Base-by-base conservation (phyloP, 2,888 invertebrate genomes). In the Hymenopus coronatus region DNA sequence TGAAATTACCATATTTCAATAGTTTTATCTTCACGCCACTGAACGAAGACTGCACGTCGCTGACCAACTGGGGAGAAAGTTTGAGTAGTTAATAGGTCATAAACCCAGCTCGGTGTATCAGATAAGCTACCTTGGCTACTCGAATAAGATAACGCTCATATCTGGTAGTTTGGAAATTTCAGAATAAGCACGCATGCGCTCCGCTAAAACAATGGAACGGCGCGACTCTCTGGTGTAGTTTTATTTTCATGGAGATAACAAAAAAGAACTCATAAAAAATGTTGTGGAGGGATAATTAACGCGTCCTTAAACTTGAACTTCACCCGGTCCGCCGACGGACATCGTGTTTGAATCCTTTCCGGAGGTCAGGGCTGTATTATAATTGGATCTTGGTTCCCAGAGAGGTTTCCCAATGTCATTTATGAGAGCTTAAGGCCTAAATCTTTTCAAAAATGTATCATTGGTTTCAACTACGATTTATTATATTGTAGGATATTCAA, bases 41-140 rank as follows among this genome's bases (percentile, higher is more conserved):
- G 40, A 40, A 40, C 40, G 12, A 40, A 70, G 20, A 20, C 15
- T 14, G 12, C 85, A 85, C 85, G 85, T 28, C 85, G 14, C 85
- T 85, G 85, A 54, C 33, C 40, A 84, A n/a, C 33, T 54, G 25
- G 54, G 54, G 54, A 70, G 85, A 85, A 28, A 86, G 27, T 28
- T 8, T 28, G 33, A 81, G 86, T 28, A 86, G 86, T 86, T 86
- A 30, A 30, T 86, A 82, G 87, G 87, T 87, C 87, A 33, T 87
- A 87, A 87, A 87, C 87, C 87, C 82, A 87, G 87, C 82, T 28
- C 87, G 33, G 33, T 87, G 87, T 40, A 87, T 87, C 87, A 87
- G 87, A 87, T 87, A 87, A 87, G 28, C 54, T 70, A 15, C 54
- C 54, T 20, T 70, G 20, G 20, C 54, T 6, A 70, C 54, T 15